These are phyloP conservation scores for Heteronetta atricapilla DNA, from an alignment of 2,113 vertebrate genomes.

Conservation along the genomic window DNA sequence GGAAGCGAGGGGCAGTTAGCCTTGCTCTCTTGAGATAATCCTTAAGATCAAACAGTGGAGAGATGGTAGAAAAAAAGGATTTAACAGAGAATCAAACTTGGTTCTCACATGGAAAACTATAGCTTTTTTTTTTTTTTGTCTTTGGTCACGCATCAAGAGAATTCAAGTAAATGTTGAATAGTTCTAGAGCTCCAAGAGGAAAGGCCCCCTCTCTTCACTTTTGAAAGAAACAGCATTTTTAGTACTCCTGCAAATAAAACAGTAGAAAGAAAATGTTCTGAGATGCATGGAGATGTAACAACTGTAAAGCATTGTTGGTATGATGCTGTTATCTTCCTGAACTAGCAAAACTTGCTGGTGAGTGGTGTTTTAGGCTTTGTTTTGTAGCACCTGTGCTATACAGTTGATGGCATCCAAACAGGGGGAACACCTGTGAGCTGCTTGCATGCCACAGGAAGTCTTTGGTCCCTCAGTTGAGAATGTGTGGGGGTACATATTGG, in stretches of 20 bases:
- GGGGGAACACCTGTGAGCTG: neutral
- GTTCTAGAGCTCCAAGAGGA: neutral
- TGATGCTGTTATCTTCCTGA: neutral
- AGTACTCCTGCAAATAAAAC: neutral
- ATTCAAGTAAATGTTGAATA: neutral
- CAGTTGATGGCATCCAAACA: neutral
- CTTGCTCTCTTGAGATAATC: neutral
- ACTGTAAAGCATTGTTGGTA: neutral
- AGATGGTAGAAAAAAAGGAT: neutral
- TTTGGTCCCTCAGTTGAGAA: neutral
- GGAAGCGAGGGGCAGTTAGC: neutral
- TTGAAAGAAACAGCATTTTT: neutral
- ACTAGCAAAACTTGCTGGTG: neutral
- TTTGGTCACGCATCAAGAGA: neutral
- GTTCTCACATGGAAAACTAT: neutral
- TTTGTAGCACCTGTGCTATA: neutral
- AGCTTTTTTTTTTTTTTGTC: neutral
- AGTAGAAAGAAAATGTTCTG: neutral
- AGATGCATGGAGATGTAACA: neutral
- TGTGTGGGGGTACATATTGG: accelerated
- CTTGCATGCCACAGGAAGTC: neutral
- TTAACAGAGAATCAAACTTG: neutral
- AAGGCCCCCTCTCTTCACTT: neutral
- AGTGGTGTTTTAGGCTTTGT: neutral
- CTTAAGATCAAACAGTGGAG: neutral